Evolutionary conservation across 2,797 vertebrate genomes (phyloP), one percentile per base, ranked within the genome.

Genomic region (Mus spretus): DNA sequence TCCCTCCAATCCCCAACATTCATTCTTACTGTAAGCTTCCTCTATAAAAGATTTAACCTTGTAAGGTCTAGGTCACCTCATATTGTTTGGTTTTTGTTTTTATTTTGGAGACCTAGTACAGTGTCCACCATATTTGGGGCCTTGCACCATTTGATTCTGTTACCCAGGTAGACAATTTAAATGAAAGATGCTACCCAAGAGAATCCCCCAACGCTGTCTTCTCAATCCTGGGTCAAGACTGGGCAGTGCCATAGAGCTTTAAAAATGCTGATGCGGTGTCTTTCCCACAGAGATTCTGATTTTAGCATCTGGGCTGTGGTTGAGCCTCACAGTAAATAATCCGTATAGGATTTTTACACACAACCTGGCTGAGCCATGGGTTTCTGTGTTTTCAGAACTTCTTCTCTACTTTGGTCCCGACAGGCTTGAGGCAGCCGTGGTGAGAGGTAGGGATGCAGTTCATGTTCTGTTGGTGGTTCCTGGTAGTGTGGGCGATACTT

Each of bases 401-500:
- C 44, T 50, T 90, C 53, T 90, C 75, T 44, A 3, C 37, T 53
- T 77, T 87, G 75, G 78, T 78, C n/a, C 37, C 40, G 12, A 15
- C 4, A 88, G 82, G 15, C 84, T 90, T 65, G 50, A 83, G 77
- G 63, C 63, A 80, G 92, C 81, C 63, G 4, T 44, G 50, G 61
- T 94, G 57, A 86, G 74, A 93, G 74, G 61, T 34, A 88, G 31
- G 80, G 40, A 37, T 79, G 0, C 59, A 87, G 82, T 97, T 95
- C 91, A 79, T 24, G 50, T 44, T n/a, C 94, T 90, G 37, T 78
- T 37, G 61, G 28, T 85, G 85, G 44, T 83, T 90, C 37, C 72
- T 79, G 77, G 19, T 19, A 82, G 40, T 47, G 67, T 86, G 93
- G 95, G 83, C 97, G 79, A 65, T 81, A 90, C 40, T 91, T 91